Conservation (phyloP, 2,113 vertebrate species). For the Xiphias gladius region DNA sequence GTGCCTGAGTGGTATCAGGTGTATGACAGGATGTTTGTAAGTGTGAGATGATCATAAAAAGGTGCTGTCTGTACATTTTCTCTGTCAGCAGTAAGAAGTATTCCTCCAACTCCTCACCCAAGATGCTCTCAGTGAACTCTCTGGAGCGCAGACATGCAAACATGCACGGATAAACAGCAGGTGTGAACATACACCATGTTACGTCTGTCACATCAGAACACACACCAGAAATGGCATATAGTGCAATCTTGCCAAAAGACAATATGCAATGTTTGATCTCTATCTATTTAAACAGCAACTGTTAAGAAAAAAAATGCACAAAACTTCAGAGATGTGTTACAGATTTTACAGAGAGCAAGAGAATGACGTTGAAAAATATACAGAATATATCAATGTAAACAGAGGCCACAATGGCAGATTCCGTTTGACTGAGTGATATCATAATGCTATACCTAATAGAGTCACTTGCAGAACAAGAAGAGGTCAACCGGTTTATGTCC, state of each 20-base stretch:
- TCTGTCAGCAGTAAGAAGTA: background rate
- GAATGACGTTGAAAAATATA: background rate
- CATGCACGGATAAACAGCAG: background rate
- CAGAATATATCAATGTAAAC: background rate
- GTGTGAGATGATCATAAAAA: conserved; percentile 34
- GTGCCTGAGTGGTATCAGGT: conserved; percentile 1
- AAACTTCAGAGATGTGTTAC: background rate
- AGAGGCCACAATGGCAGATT: background rate
- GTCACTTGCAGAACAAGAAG: conserved; percentile 18
- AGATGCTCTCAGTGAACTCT: background rate
- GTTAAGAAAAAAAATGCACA: background rate
- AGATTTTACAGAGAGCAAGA: background rate
- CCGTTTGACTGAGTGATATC: background rate
- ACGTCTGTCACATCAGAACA: background rate
- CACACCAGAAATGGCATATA: background rate
- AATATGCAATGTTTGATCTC: background rate
- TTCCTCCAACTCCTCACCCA: background rate
- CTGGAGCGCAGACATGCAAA: conserved; percentile 2
- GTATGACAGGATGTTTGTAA: conserved; percentile 41
- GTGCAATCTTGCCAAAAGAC: background rate
- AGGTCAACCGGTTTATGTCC: conserved; percentile 37
- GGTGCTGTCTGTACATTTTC: conserved; percentile 16
- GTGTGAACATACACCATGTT: background rate
- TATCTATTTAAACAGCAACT: background rate
- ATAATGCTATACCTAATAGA: background rate